phyloP scores from a whole-genome alignment of 2,113 vertebrate species.

The Martes martes region DNA sequence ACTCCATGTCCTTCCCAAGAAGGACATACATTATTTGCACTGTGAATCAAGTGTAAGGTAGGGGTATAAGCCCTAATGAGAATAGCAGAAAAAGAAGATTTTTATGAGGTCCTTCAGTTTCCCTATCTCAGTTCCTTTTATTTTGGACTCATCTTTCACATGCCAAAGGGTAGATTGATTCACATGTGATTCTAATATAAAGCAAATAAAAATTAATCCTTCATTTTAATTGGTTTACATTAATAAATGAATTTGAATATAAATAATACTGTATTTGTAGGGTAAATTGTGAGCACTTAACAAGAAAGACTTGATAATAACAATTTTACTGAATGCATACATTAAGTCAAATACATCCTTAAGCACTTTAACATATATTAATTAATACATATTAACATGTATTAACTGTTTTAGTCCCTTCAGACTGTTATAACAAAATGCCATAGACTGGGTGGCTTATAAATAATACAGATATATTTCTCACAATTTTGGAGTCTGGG shows the following conservation, averaged over 20 bases:
- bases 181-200: not conserved
- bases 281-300: not conserved
- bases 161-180: not conserved
- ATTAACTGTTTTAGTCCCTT: not conserved
- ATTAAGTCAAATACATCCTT: not conserved
- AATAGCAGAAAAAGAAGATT: not conserved
- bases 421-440: not conserved
- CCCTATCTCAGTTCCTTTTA: not conserved
- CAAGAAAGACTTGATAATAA: not conserved
- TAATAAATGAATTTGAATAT: not conserved
- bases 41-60: not conserved
- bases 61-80: not conserved
- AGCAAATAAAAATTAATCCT: not conserved
- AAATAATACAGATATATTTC: not conserved
- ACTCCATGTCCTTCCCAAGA: not conserved
- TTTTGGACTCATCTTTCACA: not conserved
- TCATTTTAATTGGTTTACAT: not conserved
- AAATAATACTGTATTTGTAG: not conserved
- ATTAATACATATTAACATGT: not conserved
- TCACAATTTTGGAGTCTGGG: not conserved
- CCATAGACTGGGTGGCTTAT: too few species aligned
- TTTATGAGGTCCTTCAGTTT: not conserved
- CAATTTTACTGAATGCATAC: too few species aligned
- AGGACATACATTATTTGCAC: not conserved
- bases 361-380: not conserved